Base-by-base conservation (phyloP, 2,797 vertebrate species). In the Sebastes matsubarae region DNA sequence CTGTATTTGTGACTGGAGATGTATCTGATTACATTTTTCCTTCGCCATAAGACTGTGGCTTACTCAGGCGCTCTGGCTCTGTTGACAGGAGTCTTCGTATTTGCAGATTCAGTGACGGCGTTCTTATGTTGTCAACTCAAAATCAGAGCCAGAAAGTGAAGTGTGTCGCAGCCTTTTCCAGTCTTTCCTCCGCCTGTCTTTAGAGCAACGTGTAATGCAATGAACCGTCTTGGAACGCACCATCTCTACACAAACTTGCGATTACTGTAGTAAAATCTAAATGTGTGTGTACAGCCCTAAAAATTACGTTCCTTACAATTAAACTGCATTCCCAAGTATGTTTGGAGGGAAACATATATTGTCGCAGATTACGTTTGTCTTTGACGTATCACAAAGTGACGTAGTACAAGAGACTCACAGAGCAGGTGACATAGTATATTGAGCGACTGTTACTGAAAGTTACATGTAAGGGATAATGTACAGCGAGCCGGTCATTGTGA, bases 21-120 rank as follows among this genome's bases (percentile, higher is more conserved):
- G 69, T 73, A 90, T 89, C 91, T 79, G 72, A 87, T 91, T 90
- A 81, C 85, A 61, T 75, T 74, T 85, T 83, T 74, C 14, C 36
- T 76, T 36, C 61, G 52, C 69, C 60, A 63, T 86, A 64, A 80
- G 75, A 81, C 66, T 58, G 61, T 5, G 65, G 82, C 72, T 78
- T 61, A 58, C 52, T 72, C 18, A 1, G 63, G 58, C 50, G 29
- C 66, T 80, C 27, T 4, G 16, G 18, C 71, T 80, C 83, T 80
- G 87, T 80, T 84, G 87, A 90, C 79, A 74, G 82, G 67, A 82
- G 22, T 8, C 22, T 79, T 80, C 55, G 0, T 68, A 73, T 83
- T 89, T 57, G 78, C 81, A 81, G 66, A 83, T 78, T 86, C 50
- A 20, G 32, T 76, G 76, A 86, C 30, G 10, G 68, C 25, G 42